Conservation (phyloP, 1,140 invertebrate species). For the Drosophila oshimai region DNA sequence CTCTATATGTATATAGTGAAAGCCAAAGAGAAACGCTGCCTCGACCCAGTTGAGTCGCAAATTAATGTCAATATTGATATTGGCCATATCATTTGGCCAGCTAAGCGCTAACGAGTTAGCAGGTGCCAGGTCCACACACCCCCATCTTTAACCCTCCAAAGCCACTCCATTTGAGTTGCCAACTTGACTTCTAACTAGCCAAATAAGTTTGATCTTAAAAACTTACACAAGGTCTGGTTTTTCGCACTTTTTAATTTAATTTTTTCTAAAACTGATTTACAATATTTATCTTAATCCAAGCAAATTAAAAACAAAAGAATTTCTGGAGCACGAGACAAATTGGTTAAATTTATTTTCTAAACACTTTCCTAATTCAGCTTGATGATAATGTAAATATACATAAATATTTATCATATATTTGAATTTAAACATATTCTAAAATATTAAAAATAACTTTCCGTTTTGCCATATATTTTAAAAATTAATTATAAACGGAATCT, state of each 20-base stretch:
- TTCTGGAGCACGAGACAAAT: no score
- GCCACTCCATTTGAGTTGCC: neutral
- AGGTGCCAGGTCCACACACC: conserved; percentile 25
- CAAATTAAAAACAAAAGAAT: no score
- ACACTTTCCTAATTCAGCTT: no score
- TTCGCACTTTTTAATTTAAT: no score
- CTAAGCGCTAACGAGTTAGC: conserved; percentile 60
- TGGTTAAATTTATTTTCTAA: no score
- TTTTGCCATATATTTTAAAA: neutral
- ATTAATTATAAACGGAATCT: no score
- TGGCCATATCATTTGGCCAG: conserved; percentile 54
- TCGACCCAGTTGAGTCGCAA: conserved; percentile 27
- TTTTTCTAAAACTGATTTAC: no score
- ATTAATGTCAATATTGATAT: conserved; percentile 75
- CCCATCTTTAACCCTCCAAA: conserved; percentile 2
- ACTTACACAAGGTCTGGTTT: no score
- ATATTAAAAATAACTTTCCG: neutral
- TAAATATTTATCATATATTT: neutral
- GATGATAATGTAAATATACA: no score
- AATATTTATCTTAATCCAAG: no score
- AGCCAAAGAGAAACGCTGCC: neutral
- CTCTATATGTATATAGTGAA: no score
- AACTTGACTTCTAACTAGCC: neutral
- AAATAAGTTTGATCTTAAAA: no score
- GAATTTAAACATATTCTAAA: neutral